Evolutionary conservation across 2,888 invertebrate species (phyloP).

Genomic region (Branchellion lobata): DNA sequence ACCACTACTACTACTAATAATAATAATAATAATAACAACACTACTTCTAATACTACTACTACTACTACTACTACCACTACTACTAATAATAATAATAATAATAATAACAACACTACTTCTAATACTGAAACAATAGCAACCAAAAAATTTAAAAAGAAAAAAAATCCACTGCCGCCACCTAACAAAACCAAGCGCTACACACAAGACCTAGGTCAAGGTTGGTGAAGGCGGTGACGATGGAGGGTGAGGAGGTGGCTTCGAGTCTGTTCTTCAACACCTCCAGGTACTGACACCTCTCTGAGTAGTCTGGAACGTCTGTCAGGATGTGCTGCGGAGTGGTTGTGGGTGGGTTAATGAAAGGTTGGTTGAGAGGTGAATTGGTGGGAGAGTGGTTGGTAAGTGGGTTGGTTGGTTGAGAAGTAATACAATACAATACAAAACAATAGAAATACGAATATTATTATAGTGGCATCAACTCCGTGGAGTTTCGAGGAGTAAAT

Average conservation of each 20-base stretch:
- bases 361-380: background rate
- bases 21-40: too few species aligned
- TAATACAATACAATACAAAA: background rate
- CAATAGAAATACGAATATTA: background rate
- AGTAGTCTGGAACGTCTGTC: constrained; percentile 66
- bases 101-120: too few species aligned
- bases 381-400: too few species aligned
- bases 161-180: too few species aligned
- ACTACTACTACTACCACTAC: too few species aligned
- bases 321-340: constrained; percentile 64
- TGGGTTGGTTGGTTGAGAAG: background rate
- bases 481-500: too few species aligned
- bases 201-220: constrained; percentile 69
- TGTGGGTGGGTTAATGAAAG: background rate
- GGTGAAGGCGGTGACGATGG: constrained; percentile 82
- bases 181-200: too few species aligned
- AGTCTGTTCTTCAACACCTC: constrained; percentile 87
- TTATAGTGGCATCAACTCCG: background rate
- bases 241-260: constrained; percentile 84
- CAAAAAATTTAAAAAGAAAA: too few species aligned
- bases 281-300: constrained; percentile 68
- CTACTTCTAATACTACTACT: too few species aligned
- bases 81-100: too few species aligned
- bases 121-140: too few species aligned
- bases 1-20: too few species aligned